Base-by-base conservation (phyloP, 2,113 vertebrate species). In the Dinomys branickii region DNA sequence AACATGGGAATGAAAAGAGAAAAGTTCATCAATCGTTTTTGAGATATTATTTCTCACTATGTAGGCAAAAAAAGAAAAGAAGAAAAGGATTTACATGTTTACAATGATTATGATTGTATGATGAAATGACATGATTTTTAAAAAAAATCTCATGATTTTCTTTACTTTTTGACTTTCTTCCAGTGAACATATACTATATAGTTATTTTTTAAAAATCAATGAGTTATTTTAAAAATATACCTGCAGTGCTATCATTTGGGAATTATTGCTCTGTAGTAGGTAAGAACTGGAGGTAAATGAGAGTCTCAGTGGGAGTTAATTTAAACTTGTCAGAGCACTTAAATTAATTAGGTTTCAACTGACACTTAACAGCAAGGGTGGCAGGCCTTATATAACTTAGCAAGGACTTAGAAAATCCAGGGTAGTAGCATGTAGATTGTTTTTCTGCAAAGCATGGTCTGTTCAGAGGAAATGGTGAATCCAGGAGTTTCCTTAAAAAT, bases 301-400 rank as follows among this genome's bases (percentile, higher is more conserved):
- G 61, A 78, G 85, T 93, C 94, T 97, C 97, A 54, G 84, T 97
- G 91, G 96, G 96, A 97, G 92, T 88, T 92, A 95, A 97, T 97
- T 98, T 92, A 86, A 97, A 97, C 96, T 88, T 97, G 96, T 97
- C 95, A 97, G 97, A 95, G 93, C 84, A 83, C 90, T 97, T 94
- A 95, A 95, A 97, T 98, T 97, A 91, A 97, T 98, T 98, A 98
- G 96, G 96, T 98, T 86, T 94, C 94, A 97, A 96, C 88, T 98
- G 97, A 97, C 96, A 96, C 97, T 97, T 96, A 97, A 95, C 97
- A 97, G 96, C 85, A 87, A 97, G 90, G 92, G 93, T 97, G 97
- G 88, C 90, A 77, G 96, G 65, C 35, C 85, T 87, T 82, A 82
- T 63, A 80, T 71, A 85, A 95, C 67, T 88, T 63, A 94, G 95